A percentile compares a stretch with the other conserved stretches of the same genome.
Conservation (phyloP, 2,797 vertebrate genomes). For the Microctenopoma stevenorrisi region DNA sequence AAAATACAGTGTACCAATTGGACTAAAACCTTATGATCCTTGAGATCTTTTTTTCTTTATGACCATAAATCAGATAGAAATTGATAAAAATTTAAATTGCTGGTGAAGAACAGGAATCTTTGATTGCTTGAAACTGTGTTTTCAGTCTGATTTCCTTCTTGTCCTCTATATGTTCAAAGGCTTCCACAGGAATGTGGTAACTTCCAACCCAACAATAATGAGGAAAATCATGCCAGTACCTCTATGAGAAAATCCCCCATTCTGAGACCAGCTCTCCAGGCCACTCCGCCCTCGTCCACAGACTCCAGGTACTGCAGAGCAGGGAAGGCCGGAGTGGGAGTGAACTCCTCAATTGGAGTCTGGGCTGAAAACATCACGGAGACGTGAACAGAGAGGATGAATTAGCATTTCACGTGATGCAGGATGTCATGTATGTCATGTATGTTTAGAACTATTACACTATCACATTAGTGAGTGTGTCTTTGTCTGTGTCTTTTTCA, state of each 20-base stretch:
- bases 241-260: conserved; percentile 96
- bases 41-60: no score
- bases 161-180: neutral
- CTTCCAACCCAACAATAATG: conserved; percentile 16
- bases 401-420: conserved; percentile 5
- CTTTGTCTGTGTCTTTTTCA: neutral
- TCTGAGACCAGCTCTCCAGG: conserved; percentile 92
- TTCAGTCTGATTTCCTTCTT: neutral
- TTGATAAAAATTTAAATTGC: neutral
- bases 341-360: conserved; percentile 96
- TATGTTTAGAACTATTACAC: neutral
- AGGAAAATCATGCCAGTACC: conserved; percentile 68
- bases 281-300: conserved; percentile 94
- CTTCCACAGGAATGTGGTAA: neutral
- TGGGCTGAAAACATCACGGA: conserved; percentile 85
- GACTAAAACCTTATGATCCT: neutral
- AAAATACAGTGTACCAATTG: neutral
- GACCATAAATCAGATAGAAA: neutral
- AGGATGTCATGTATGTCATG: no score
- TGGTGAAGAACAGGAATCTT: neutral
- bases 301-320: conserved; percentile 95
- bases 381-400: neutral
- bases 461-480: neutral
- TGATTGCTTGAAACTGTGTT: neutral
- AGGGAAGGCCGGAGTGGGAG: conserved; percentile 93